Conservation (phyloP, 92 coral and sea anemone genomes). For the Zoanthus sansibaricus region DNA sequence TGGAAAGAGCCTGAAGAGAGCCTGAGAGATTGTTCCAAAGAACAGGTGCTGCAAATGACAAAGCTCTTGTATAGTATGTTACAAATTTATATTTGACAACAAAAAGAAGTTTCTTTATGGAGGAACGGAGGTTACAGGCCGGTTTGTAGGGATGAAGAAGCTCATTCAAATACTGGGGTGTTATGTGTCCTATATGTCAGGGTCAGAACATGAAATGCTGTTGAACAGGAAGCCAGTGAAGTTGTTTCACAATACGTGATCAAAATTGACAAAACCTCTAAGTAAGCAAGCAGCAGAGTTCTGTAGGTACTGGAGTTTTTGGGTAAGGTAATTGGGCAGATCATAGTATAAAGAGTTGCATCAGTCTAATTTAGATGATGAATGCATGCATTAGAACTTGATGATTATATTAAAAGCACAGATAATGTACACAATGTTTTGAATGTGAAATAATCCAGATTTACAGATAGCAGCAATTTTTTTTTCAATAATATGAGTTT, state of each 20-base stretch:
- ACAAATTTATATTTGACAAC: background rate
- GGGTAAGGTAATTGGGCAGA: constrained; percentile 24
- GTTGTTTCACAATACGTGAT: constrained; percentile 40
- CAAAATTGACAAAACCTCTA: constrained; percentile 2
- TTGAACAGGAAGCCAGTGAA: constrained; percentile 41
- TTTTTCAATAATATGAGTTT: too few relatives aligned
- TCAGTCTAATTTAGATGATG: constrained; percentile 8
- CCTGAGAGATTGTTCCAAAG: constrained; percentile 27
- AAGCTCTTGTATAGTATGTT: constrained; percentile 21
- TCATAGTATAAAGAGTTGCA: constrained; percentile 19
- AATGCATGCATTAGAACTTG: constrained; percentile 41
- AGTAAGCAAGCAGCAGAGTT: constrained; percentile 40
- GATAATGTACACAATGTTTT: constrained; percentile 20
- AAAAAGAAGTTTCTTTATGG: constrained; percentile 16
- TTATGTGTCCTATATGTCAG: background rate
- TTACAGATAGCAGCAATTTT: too few relatives aligned
- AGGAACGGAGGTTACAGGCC: constrained; percentile 8
- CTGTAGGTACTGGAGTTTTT: constrained; percentile 39
- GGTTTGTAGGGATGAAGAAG: constrained; percentile 12
- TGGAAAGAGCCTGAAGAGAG: background rate
- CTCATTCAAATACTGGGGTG: constrained; percentile 39
- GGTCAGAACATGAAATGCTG: constrained; percentile 4
- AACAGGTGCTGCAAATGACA: constrained; percentile 24
- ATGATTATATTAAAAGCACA: background rate
- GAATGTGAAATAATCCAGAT: background rate